Evolutionary conservation across 2,888 invertebrate genomes (phyloP).

Genomic region (Anarsia innoxiella): DNA sequence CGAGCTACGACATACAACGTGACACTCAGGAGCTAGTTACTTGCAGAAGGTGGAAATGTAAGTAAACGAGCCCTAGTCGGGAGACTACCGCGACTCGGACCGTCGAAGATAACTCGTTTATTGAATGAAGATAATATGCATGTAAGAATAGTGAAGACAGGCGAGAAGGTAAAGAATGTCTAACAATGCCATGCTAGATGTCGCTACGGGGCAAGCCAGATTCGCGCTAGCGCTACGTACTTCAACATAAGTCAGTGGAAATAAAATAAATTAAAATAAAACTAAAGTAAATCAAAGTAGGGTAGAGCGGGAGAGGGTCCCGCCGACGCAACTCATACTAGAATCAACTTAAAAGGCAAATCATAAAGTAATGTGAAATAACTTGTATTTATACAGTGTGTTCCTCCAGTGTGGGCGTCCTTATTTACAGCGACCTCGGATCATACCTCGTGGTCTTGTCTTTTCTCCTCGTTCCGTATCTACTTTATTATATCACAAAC

Average conservation of each 20-base stretch:
- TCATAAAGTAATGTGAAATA: slow-evolving; percentile 50
- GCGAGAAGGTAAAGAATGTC: slow-evolving; percentile 43
- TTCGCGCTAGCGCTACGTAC: slow-evolving; percentile 44
- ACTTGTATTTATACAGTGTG: slow-evolving; percentile 9
- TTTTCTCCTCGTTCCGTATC: too few relatives aligned
- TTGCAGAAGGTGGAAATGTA: too few relatives aligned
- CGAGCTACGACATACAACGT: too few relatives aligned
- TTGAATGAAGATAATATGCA: slow-evolving; percentile 12
- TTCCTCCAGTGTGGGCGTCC: slow-evolving; percentile 7
- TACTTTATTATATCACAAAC: too few relatives aligned
- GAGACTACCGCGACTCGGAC: too few relatives aligned
- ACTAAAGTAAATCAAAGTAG: slow-evolving; percentile 17
- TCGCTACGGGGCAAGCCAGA: slow-evolving; percentile 50
- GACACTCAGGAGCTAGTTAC: too few relatives aligned
- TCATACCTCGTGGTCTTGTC: too few relatives aligned
- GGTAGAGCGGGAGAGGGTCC: too few relatives aligned
- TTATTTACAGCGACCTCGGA: too few relatives aligned
- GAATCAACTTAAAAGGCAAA: slow-evolving; percentile 51
- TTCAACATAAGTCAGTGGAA: slow-evolving; percentile 22
- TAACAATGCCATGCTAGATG: slow-evolving; percentile 61
- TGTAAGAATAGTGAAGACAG: slow-evolving; percentile 38
- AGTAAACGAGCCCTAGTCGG: too few relatives aligned
- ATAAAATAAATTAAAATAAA: slow-evolving; percentile 12
- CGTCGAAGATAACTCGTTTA: too few relatives aligned
- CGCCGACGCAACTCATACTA: slow-evolving; percentile 42